These are phyloP conservation scores for Germaria angustata DNA, from an alignment of 2,888 invertebrate genomes.

Conservation along the genomic window DNA sequence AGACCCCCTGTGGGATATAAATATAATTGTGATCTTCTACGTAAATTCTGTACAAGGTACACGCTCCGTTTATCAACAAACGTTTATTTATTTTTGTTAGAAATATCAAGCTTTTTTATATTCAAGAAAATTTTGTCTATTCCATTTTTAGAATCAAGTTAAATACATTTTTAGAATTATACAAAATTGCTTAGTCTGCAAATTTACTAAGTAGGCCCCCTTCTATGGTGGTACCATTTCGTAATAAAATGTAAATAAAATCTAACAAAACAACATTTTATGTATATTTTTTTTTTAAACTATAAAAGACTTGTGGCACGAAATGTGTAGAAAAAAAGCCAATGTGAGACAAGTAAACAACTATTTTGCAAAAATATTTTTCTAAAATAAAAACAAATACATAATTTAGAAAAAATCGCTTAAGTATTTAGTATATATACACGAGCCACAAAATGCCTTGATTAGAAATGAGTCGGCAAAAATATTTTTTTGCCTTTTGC, in stretches of 20 bases:
- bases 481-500: not conserved
- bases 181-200: conserved; percentile 40
- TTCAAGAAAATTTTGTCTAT: conserved; percentile 4
- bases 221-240: conserved; percentile 25
- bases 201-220: conserved; percentile 19
- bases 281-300: not conserved
- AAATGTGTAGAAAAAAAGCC: not conserved
- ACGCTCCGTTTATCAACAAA: too few species aligned
- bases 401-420: not conserved
- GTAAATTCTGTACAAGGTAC: too few species aligned
- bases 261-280: not conserved
- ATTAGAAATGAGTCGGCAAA: conserved; percentile 35
- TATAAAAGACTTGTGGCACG: conserved; percentile 16
- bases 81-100: too few species aligned
- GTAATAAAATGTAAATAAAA: conserved; percentile 6
- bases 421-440: conserved; percentile 23
- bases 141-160: conserved; percentile 7
- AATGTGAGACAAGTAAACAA: conserved; percentile 22
- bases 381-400: conserved; percentile 6
- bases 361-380: conserved; percentile 12
- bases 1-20: too few species aligned
- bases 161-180: conserved; percentile 19
- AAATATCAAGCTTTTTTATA: not conserved
- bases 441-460: conserved; percentile 37
- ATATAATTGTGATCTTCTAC: too few species aligned